These are phyloP conservation scores for Ctenopoma multispine DNA, from an alignment of 2,797 vertebrate genomes.

Conservation along the genomic window DNA sequence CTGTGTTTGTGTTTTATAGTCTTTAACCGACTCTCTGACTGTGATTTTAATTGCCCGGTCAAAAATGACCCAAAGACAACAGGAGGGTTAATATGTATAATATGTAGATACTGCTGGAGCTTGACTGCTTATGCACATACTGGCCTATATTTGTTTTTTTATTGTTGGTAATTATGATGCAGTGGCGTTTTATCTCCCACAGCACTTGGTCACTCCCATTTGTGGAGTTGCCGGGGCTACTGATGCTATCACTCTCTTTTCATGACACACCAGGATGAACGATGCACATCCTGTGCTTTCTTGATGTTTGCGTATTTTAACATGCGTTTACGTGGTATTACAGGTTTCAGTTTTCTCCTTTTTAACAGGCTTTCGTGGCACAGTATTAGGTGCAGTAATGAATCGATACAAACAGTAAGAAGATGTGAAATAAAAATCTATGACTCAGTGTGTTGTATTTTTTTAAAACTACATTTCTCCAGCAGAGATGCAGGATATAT, in stretches of 20 bases:
- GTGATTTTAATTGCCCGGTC: no score
- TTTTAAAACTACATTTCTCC: background rate
- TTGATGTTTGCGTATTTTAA: background rate
- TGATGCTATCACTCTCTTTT: slow-evolving; percentile 63
- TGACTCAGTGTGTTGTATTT: no score
- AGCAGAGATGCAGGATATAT: background rate
- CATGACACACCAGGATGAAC: slow-evolving; percentile 37
- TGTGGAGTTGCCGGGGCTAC: slow-evolving; percentile 18
- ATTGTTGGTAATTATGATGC: slow-evolving; percentile 36
- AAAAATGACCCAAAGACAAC: no score
- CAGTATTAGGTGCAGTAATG: no score
- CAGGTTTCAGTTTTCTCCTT: background rate
- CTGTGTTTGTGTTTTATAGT: no score
- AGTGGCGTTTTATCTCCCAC: slow-evolving; percentile 59
- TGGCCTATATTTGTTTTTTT: slow-evolving; percentile 41
- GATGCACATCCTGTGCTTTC: slow-evolving; percentile 63
- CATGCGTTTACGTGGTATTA: background rate
- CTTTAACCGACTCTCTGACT: no score
- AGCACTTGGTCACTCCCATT: slow-evolving; percentile 52
- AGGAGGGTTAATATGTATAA: no score
- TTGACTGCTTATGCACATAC: slow-evolving; percentile 28
- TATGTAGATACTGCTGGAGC: background rate
- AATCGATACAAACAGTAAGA: no score
- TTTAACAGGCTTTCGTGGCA: background rate
- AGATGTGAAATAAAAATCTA: background rate